These are phyloP conservation scores for Oncorhynchus keta DNA, from an alignment of 2,113 vertebrate species.

Conservation along the genomic window DNA sequence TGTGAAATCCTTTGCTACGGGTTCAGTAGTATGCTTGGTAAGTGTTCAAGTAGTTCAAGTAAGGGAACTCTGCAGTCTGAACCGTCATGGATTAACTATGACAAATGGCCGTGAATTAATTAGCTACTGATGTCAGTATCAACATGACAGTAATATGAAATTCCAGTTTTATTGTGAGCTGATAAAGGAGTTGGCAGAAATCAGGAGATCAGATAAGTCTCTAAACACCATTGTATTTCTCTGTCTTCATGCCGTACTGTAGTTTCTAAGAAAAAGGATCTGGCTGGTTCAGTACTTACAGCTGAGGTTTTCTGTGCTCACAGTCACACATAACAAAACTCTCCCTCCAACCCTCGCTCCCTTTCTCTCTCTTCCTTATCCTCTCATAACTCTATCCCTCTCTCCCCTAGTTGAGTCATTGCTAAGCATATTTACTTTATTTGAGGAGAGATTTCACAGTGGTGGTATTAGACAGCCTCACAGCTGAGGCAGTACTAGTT, in stretches of 20 bases:
- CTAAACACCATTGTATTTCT: neutral
- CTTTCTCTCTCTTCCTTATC: no score
- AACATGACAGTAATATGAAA: neutral
- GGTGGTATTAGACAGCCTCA: slow-evolving; percentile 38
- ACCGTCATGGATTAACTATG: neutral
- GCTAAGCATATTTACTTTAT: slow-evolving; percentile 41
- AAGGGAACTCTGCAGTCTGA: neutral
- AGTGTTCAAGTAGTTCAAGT: slow-evolving; percentile 14
- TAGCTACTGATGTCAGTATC: neutral
- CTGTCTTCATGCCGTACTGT: neutral
- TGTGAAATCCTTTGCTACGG: slow-evolving; percentile 18
- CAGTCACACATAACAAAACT: slow-evolving; percentile 21
- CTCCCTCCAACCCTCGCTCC: no score
- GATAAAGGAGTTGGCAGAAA: slow-evolving; percentile 12
- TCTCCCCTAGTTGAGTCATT: slow-evolving; percentile 13
- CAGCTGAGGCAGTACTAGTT: slow-evolving; percentile 39
- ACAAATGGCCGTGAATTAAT: neutral
- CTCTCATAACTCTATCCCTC: neutral
- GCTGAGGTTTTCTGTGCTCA: slow-evolving; percentile 5
- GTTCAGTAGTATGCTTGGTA: slow-evolving; percentile 26
- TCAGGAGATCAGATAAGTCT: neutral
- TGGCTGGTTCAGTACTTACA: neutral
- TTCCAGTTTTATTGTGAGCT: slow-evolving; percentile 2
- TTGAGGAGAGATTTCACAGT: slow-evolving; percentile 40
- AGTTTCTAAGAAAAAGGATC: slow-evolving; percentile 3